A percentile compares a stretch with the other conserved stretches of the same genome.
phyloP scores from a whole-genome alignment of 2,113 vertebrate genomes.

The Hemiprocne comata region DNA sequence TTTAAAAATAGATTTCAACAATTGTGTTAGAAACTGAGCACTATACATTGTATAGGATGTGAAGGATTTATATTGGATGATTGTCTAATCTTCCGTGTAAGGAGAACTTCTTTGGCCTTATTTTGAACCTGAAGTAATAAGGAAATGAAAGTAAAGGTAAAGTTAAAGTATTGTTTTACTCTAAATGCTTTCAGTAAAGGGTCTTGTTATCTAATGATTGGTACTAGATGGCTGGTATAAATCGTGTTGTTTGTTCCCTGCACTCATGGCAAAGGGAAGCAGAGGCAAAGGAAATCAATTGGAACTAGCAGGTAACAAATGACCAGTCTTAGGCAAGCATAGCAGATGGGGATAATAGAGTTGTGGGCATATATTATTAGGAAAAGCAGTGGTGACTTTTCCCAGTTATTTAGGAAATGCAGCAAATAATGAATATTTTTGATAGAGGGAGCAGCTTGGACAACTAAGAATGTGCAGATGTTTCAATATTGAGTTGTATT shows the following conservation, averaged over 20 bases:
- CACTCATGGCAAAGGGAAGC: conserved; percentile 69
- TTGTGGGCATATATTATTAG: conserved; percentile 66
- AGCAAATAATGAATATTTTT: conserved; percentile 34
- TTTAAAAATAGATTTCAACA: background rate
- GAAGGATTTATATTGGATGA: conserved; percentile 61
- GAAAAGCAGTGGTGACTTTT: conserved; percentile 45
- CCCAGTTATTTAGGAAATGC: conserved; percentile 41
- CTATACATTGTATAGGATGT: background rate
- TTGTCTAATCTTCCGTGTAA: conserved; percentile 57
- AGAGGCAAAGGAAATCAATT: conserved; percentile 84
- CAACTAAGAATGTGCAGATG: background rate
- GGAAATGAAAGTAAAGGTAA: conserved; percentile 80
- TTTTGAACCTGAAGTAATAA: conserved; percentile 78
- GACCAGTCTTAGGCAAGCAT: conserved; percentile 77
- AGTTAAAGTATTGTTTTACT: conserved; percentile 83
- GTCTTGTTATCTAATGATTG: conserved; percentile 85
- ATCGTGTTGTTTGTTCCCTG: conserved; percentile 75
- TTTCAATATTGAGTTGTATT: background rate
- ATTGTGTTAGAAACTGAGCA: background rate
- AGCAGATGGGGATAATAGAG: conserved; percentile 74
- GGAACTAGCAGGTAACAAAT: conserved; percentile 85
- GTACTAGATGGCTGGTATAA: conserved; percentile 81
- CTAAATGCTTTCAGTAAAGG: conserved; percentile 82
- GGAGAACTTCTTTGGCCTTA: conserved; percentile 74
- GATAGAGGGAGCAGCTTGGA: background rate